Conservation (phyloP, 2,797 vertebrate species). For the Urosaurus nigricauda region DNA sequence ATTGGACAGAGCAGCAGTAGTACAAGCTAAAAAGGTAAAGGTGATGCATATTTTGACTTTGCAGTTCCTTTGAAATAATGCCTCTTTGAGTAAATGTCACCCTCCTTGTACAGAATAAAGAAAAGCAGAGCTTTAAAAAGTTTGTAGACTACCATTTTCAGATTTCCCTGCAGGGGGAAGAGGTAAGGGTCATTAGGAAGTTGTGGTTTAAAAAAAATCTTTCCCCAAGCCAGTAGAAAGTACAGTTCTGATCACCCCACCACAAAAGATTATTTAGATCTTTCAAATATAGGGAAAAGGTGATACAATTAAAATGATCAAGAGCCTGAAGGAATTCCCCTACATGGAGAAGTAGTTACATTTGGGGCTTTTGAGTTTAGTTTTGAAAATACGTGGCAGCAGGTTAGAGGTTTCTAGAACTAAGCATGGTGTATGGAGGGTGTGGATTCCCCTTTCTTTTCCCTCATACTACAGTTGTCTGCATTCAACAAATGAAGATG, state of each 20-base stretch:
- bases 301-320: background rate
- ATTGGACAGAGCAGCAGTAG: accelerated
- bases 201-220: too few species aligned
- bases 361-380: background rate
- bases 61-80: slow-evolving; percentile 23
- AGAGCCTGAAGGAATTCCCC: background rate
- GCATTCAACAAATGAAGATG: too few species aligned
- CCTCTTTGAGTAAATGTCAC: background rate
- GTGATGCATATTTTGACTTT: slow-evolving; percentile 40
- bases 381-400: background rate
- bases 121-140: too few species aligned
- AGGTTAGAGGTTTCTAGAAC: background rate
- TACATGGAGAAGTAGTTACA: background rate
- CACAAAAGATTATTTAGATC: background rate
- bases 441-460: background rate
- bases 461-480: background rate
- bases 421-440: background rate
- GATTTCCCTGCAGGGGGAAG: too few species aligned
- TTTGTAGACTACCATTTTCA: too few species aligned
- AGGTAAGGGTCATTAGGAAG: too few species aligned
- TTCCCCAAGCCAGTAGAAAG: background rate
- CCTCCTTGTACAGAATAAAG: background rate
- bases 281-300: background rate
- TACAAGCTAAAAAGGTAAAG: background rate
- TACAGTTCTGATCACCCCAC: background rate